Base-by-base conservation (phyloP, 1,140 invertebrate genomes). In the Wiebesia pumilae region DNA sequence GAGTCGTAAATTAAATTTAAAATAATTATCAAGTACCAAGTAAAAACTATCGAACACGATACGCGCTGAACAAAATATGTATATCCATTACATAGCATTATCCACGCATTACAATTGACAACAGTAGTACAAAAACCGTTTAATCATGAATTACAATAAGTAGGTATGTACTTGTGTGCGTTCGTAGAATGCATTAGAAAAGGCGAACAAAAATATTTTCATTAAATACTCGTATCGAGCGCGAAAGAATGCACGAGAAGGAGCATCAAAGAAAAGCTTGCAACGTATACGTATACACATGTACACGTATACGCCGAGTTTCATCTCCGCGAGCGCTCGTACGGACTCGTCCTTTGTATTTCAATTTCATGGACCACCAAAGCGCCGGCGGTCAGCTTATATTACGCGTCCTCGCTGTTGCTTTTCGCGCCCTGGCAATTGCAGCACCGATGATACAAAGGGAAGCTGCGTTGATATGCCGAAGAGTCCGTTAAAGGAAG, bases 331-430 rank as follows among this genome's bases (percentile, higher is more conserved):
- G 33, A 62, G 51, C 71, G 51, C 19, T 54, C 19, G 10, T 16
- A 16, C 51, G 14, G 9, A 54, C 9, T 40, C 10, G 58, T 65
- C 77, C 73, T 84, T 88, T 89, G 90, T 89, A 90, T 91, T 90
- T 90, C 89, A 91, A 91, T 91, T 91, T 91, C 87, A 91, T 87
- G 87, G 87, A 58, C 71, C 79, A 83, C 80, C 88, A 87, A 84
- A 88, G 85, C 85, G 88, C 89, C 88, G 71, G 78, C 77, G 89
- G 87, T 87, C 88, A 89, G 81, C 84, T 88, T 88, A 43, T 81
- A 54, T 79, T 79, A 33, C 54, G 6, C 58, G 21, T 24, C 35
- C 4, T 38, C 30, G 54, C 35, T 33, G 33, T 73, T 62, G 51
- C 27, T 65, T 85, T 79, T 85, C 73, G 71, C 83, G 73, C 77